Evolutionary conservation across 2,113 vertebrate species (phyloP), one percentile per base, ranked within the genome.

Genomic region (Petrocephalus microphthalmus): DNA sequence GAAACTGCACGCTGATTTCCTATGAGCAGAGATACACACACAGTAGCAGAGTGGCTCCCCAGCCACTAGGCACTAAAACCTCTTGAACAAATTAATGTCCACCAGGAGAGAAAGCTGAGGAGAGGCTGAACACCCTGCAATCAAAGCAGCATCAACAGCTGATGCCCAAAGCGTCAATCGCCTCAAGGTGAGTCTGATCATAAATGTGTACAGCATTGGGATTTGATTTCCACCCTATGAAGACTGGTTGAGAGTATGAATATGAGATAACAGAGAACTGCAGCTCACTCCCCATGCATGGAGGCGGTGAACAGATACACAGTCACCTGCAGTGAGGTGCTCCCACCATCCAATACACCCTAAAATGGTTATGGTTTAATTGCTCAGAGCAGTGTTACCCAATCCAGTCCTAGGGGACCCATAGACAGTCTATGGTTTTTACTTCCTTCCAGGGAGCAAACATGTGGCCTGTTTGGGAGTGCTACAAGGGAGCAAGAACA

Each of bases 51-150:
- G 85, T 54, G 88, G 47, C 84, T 89, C 88, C 88, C 84, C 57
- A 74, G 85, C 22, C 64, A 71, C 88, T 17, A 64, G 85, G 33
- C 88, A 56, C 64, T 89, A 52, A 89, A 82, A 89, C 85, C 88
- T 37, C 87, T 82, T 37, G 53, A 83, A 78, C 86, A 81, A 89
- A 87, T 89, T 22, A 87, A 82, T 89, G 52, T 54, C 85, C 47
- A 82, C 52, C 85, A 82, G 85, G 85, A 67, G 37, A 60, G 49
- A 60, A 22, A n/a, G 67, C 85, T 78, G 51, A 15, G 71, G 60
- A 37, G 85, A 1, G 53, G 51, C 84, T 20, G 45, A 33, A 20
- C 67, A 33, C 47, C 83, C 45, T 84, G 37, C 1, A 19, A 74
- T 89, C 82, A 17, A 3, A 67, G 37, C 84, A 45, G 51, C 25